A percentile compares a stretch with the other conserved stretches of the same genome.
phyloP scores from a whole-genome alignment of 2,888 invertebrate genomes.

The Drosophila borealis region DNA sequence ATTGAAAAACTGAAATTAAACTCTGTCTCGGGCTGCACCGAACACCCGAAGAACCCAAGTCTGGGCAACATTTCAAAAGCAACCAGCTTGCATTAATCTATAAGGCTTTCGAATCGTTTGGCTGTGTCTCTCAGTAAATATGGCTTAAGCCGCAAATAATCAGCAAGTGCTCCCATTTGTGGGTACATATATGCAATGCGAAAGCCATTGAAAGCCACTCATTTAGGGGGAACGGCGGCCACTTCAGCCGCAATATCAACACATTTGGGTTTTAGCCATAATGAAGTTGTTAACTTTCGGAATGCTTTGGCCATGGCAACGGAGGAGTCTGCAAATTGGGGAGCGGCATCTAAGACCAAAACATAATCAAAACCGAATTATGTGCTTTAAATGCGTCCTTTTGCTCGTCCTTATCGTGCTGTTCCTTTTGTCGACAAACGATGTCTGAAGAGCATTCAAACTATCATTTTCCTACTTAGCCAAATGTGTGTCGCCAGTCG shows the following conservation, averaged over 20 bases:
- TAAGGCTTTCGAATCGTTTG: conserved; percentile 28
- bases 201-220: conserved; percentile 57
- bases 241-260: conserved; percentile 76
- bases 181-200: conserved; percentile 41
- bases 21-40: no score
- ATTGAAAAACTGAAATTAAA: no score
- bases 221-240: conserved; percentile 49
- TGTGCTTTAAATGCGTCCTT: conserved; percentile 80
- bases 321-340: neutral
- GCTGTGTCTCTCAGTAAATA: conserved; percentile 49
- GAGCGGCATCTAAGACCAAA: conserved; percentile 62
- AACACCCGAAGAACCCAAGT: neutral
- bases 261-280: conserved; percentile 80
- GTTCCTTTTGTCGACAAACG: conserved; percentile 51
- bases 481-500: conserved; percentile 78
- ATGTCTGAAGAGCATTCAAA: conserved; percentile 71
- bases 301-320: conserved; percentile 49
- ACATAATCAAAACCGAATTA: conserved; percentile 81
- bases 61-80: neutral
- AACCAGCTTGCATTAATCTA: conserved; percentile 1
- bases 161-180: conserved; percentile 61
- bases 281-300: conserved; percentile 78
- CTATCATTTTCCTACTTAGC: conserved; percentile 79
- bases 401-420: conserved; percentile 56
- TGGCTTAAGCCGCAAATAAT: conserved; percentile 72